phyloP scores from a whole-genome alignment of 2,797 vertebrate species.

The Pagetopsis macropterus region DNA sequence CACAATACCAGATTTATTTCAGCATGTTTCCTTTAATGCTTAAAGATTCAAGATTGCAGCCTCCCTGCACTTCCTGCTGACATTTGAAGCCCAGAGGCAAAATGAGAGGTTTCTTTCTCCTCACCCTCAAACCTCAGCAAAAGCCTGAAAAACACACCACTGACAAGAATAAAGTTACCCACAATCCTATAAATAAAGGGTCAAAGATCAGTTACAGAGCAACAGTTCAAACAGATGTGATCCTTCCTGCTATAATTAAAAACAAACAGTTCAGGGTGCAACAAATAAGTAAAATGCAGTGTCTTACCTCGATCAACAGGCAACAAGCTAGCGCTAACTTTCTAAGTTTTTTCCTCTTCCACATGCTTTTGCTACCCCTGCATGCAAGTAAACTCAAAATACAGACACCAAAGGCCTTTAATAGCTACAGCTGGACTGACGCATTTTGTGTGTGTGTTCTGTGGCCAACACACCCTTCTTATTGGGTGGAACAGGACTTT shows the following conservation, averaged over 20 bases:
- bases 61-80: slow-evolving; percentile 1
- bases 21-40: not conserved
- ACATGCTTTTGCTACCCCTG: slow-evolving; percentile 44
- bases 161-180: slow-evolving; percentile 29
- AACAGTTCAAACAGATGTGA: not conserved
- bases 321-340: slow-evolving; percentile 59
- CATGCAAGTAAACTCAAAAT: slow-evolving; percentile 56
- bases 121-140: slow-evolving; percentile 37
- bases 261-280: too few species aligned
- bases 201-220: slow-evolving; percentile 37
- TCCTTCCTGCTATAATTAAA: too few species aligned
- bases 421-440: slow-evolving; percentile 40
- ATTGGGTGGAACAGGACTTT: slow-evolving; percentile 51
- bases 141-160: slow-evolving; percentile 32
- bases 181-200: slow-evolving; percentile 38
- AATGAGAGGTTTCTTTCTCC: slow-evolving; percentile 19
- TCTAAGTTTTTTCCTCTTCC: slow-evolving; percentile 46
- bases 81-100: slow-evolving; percentile 24
- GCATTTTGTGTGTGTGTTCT: slow-evolving; percentile 16
- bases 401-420: slow-evolving; percentile 55
- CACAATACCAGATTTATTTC: not conserved
- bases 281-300: not conserved
- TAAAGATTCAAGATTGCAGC: not conserved
- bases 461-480: slow-evolving; percentile 1
- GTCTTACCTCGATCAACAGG: slow-evolving; percentile 61